A percentile compares a stretch with the other conserved stretches of the same genome.
Evolutionary conservation across 2,113 vertebrate species (phyloP).

Genomic region (Microcebus ravelobensis): DNA sequence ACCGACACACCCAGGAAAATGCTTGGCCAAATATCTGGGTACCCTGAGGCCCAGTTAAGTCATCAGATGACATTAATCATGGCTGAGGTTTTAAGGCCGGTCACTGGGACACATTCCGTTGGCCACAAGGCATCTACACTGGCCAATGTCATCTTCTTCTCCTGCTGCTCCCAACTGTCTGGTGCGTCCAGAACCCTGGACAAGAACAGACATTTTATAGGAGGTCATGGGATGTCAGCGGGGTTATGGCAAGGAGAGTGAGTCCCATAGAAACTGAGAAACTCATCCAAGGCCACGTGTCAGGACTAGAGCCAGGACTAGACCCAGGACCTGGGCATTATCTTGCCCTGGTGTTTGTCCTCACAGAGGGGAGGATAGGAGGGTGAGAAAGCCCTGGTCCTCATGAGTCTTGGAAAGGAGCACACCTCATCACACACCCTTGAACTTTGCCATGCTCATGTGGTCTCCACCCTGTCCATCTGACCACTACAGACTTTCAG

Average conservation of each 20-base stretch:
- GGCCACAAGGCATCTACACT: neutral
- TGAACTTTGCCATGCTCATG: neutral
- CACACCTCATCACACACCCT: rapidly evolving
- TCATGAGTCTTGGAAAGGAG: neutral
- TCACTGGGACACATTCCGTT: neutral
- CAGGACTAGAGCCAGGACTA: neutral
- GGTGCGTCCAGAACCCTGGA: neutral
- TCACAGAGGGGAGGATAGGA: neutral
- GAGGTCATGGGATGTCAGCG: neutral
- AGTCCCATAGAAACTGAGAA: neutral
- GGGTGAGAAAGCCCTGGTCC: rapidly evolving
- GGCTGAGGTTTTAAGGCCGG: neutral
- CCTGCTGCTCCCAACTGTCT: neutral
- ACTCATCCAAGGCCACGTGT: neutral
- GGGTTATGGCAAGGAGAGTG: neutral
- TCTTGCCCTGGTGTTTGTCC: neutral
- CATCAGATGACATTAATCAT: neutral
- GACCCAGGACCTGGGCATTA: neutral
- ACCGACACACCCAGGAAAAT: neutral
- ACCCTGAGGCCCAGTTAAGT: neutral
- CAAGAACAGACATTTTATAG: neutral
- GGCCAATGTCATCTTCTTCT: neutral
- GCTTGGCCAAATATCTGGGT: neutral
- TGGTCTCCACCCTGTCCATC: neutral
- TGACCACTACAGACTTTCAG: neutral